phyloP scores from a whole-genome alignment of 2,888 invertebrate genomes.

The Mactromeris polynyma region DNA sequence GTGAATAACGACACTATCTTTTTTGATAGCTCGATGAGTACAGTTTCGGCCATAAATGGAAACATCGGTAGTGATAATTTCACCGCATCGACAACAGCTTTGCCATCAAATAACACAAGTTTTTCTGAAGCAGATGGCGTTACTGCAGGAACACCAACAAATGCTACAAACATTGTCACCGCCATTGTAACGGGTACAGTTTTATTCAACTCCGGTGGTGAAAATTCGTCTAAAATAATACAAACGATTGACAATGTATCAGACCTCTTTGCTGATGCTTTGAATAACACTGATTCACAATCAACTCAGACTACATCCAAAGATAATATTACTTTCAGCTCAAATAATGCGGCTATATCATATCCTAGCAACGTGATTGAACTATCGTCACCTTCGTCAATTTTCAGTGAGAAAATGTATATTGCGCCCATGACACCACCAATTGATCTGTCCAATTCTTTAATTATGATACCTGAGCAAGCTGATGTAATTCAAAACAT shows the following conservation, averaged over 20 bases:
- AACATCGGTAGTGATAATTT: not conserved
- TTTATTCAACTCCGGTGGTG: slow-evolving; percentile 21
- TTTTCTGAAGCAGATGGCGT: not conserved
- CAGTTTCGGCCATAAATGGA: not conserved
- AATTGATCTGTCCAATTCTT: slow-evolving; percentile 15
- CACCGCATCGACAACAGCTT: not conserved
- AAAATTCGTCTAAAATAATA: slow-evolving; percentile 1
- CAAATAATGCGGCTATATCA: not conserved
- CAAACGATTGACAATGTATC: slow-evolving; percentile 31
- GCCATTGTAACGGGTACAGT: slow-evolving; percentile 32
- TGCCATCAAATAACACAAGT: not conserved
- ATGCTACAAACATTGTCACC: not conserved
- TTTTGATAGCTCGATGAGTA: not conserved
- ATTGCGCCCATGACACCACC: not conserved
- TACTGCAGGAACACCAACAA: not conserved
- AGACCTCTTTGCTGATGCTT: not conserved
- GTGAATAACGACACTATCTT: not conserved
- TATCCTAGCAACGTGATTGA: not conserved
- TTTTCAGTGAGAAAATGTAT: not conserved
- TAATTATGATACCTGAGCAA: not conserved
- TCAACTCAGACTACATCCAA: not conserved
- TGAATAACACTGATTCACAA: not conserved
- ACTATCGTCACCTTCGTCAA: not conserved
- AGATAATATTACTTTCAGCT: not conserved
- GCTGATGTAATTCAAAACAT: not conserved